These are phyloP conservation scores for Ptilodon capucinus DNA, from an alignment of 2,888 invertebrate species.

Conservation along the genomic window DNA sequence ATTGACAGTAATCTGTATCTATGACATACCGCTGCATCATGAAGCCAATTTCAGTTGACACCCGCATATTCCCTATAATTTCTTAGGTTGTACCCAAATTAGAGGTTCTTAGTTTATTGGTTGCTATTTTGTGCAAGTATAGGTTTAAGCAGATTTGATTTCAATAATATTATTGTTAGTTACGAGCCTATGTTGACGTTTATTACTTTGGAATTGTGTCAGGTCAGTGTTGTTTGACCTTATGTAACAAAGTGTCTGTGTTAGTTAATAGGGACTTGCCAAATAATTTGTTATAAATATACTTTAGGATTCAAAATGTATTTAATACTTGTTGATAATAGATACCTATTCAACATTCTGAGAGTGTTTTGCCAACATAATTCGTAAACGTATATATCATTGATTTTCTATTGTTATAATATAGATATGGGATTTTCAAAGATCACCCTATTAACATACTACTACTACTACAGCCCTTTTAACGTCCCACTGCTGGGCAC, in stretches of 20 bases:
- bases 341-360: no score
- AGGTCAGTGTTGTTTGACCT: not conserved
- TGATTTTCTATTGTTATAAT: no score
- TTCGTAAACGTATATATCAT: no score
- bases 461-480: no score
- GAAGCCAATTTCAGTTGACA: constrained; percentile 14
- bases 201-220: not conserved
- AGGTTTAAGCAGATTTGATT: not conserved
- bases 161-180: not conserved
- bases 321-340: no score
- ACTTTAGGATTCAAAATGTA: no score
- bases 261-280: no score
- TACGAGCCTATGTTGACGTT: not conserved
- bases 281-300: no score
- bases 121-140: not conserved
- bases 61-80: not conserved
- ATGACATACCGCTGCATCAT: constrained; percentile 43
- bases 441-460: no score
- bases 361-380: no score
- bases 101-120: not conserved
- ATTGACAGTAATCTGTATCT: constrained; percentile 76
- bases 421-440: no score
- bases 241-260: not conserved
- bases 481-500: no score
- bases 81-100: not conserved